A percentile compares a stretch with the other conserved stretches of the same genome.
Conservation (phyloP, 2,888 invertebrate species). For the Tachystola acroxantha region DNA sequence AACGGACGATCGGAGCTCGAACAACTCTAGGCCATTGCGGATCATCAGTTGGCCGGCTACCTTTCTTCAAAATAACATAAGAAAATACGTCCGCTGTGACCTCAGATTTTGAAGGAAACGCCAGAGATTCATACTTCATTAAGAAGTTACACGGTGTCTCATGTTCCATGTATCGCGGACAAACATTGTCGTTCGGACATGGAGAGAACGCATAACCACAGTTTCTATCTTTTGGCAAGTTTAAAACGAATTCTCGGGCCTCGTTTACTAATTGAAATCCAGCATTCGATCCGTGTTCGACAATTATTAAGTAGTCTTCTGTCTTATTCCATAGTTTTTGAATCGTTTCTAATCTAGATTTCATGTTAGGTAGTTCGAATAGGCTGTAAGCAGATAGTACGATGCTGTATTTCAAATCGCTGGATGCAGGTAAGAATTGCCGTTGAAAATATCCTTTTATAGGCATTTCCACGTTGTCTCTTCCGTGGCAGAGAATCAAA, state of each 20-base stretch:
- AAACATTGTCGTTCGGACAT: conserved; percentile 90
- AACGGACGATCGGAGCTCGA: conserved; percentile 81
- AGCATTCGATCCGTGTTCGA: conserved; percentile 90
- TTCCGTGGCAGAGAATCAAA: conserved; percentile 82
- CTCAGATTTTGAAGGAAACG: conserved; percentile 61
- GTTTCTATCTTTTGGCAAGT: conserved; percentile 51
- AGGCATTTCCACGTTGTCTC: conserved; percentile 77
- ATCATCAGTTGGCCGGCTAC: conserved; percentile 67
- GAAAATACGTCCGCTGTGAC: conserved; percentile 81
- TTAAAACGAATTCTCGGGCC: conserved; percentile 88
- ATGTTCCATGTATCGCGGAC: conserved; percentile 83
- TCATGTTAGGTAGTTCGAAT: conserved; percentile 85
- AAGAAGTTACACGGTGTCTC: conserved; percentile 89
- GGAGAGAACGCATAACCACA: conserved; percentile 86
- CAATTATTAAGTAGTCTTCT: conserved; percentile 86
- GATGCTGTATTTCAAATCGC: conserved; percentile 83
- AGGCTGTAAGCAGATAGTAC: conserved; percentile 89
- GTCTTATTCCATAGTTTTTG: conserved; percentile 93
- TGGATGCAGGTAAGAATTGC: conserved; percentile 87
- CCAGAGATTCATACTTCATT: conserved; percentile 78
- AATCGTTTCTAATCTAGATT: conserved; percentile 82
- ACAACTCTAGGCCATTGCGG: conserved; percentile 90
- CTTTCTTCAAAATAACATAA: conserved; percentile 90
- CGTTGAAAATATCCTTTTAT: conserved; percentile 83
- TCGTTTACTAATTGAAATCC: conserved; percentile 91